Evolutionary conservation across 2,888 invertebrate genomes (phyloP).

Genomic region (Geotrupes spiniger): DNA sequence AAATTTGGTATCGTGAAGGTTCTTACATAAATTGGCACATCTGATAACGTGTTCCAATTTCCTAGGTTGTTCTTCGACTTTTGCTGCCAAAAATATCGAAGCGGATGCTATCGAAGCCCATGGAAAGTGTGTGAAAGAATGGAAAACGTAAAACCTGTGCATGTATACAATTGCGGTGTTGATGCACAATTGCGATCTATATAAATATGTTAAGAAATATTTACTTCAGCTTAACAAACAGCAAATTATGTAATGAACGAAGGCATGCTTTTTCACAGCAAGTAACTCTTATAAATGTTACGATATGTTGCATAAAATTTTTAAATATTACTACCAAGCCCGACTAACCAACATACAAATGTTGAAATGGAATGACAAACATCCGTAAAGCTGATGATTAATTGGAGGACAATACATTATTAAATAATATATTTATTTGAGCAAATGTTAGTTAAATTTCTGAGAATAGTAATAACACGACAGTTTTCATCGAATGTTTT

Average conservation of each 20-base stretch:
- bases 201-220: no score
- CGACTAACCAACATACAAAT: no score
- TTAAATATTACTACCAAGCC: no score
- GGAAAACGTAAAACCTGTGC: conserved; percentile 99
- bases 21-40: conserved; percentile 85
- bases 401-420: no score
- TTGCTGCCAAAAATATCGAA: conserved; percentile 93
- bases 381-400: no score
- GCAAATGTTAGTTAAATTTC: no score
- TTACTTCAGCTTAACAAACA: conserved; percentile 18
- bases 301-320: no score
- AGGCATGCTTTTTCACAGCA: conserved; percentile 15
- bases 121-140: conserved; percentile 94
- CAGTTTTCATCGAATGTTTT: no score
- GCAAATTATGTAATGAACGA: conserved; percentile 28
- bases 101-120: conserved; percentile 93
- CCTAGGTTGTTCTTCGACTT: conserved; percentile 97
- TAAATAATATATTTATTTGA: no score
- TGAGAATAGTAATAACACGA: no score
- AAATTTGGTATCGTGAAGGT: conserved; percentile 62
- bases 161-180: conserved; percentile 99
- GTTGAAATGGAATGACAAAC: no score
- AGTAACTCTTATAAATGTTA: neutral
- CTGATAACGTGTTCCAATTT: conserved; percentile 97
- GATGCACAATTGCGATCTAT: conserved; percentile 90